Evolutionary conservation across 2,113 vertebrate genomes (phyloP).

Genomic region (Atrichornis clamosus): DNA sequence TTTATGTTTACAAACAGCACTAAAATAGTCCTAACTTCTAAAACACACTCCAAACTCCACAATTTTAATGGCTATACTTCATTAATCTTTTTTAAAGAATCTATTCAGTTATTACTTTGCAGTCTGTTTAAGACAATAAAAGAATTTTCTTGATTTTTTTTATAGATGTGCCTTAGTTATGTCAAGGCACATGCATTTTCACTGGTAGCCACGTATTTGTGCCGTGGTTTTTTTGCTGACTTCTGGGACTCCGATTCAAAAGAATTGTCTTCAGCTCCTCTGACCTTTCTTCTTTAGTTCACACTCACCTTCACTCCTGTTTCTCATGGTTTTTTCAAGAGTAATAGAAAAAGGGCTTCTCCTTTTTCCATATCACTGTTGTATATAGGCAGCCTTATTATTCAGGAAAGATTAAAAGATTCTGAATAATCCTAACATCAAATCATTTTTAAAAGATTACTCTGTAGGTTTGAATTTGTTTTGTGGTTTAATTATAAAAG

Average conservation of each 20-base stretch:
- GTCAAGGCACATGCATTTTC: background rate
- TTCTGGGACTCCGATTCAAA: background rate
- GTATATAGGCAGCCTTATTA: background rate
- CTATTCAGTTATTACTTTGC: background rate
- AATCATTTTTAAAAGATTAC: background rate
- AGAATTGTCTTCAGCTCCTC: background rate
- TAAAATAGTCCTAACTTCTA: background rate
- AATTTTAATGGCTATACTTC: background rate
- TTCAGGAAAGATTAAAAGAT: background rate
- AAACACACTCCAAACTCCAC: background rate
- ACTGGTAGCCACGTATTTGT: background rate
- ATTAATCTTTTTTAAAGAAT: background rate
- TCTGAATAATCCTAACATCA: background rate
- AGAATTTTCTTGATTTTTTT: background rate
- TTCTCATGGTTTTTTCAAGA: background rate
- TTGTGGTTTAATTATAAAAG: background rate
- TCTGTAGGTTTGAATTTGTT: background rate
- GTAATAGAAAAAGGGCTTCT: background rate
- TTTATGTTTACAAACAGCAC: background rate
- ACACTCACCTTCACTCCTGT: background rate
- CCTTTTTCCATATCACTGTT: background rate
- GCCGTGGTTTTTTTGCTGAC: background rate
- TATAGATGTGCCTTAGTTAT: background rate
- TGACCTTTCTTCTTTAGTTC: background rate
- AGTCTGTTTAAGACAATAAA: background rate